These are phyloP conservation scores for Takifugu rubripes DNA, from an alignment of 2,797 vertebrate species.

Conservation along the genomic window DNA sequence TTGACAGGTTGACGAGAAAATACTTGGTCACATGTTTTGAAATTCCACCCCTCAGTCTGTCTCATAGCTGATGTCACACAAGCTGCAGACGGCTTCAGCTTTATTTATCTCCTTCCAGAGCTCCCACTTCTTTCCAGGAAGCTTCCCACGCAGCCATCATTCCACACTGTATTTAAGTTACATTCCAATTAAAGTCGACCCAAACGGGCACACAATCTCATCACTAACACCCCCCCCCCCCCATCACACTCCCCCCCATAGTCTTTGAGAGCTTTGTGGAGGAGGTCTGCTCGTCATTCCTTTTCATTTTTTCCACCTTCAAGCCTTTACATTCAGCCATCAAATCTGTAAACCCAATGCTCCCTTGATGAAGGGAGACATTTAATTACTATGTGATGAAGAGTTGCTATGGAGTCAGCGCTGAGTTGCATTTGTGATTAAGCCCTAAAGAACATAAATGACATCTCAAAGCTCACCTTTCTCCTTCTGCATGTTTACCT, in stretches of 20 bases:
- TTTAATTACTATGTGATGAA: constrained; percentile 65
- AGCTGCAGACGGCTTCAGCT: constrained; percentile 23
- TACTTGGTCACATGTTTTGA: constrained; percentile 9
- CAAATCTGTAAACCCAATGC: constrained; percentile 28
- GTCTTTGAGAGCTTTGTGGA: constrained; percentile 34
- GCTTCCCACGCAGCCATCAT: constrained; percentile 60
- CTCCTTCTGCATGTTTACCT: constrained; percentile 29
- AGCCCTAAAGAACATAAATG: constrained; percentile 59
- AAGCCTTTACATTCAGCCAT: constrained; percentile 43
- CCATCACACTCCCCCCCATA: constrained; percentile 15
- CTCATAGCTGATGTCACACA: constrained; percentile 18
- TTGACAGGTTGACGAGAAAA: background rate
- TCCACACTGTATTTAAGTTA: constrained; percentile 44
- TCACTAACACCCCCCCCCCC: constrained; percentile 42
- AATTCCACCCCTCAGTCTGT: constrained; percentile 16
- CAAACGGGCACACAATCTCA: constrained; percentile 55
- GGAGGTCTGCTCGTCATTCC: constrained; percentile 49
- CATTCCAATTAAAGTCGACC: constrained; percentile 58
- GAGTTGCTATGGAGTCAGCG: constrained; percentile 58
- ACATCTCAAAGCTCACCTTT: constrained; percentile 65
- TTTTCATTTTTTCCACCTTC: constrained; percentile 37
- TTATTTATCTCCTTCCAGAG: constrained; percentile 41
- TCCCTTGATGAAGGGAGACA: constrained; percentile 52
- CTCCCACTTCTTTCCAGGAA: constrained; percentile 25
- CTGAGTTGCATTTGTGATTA: constrained; percentile 46